Evolutionary conservation across 1,140 invertebrate genomes (phyloP).

Genomic region (Spodoptera litura): DNA sequence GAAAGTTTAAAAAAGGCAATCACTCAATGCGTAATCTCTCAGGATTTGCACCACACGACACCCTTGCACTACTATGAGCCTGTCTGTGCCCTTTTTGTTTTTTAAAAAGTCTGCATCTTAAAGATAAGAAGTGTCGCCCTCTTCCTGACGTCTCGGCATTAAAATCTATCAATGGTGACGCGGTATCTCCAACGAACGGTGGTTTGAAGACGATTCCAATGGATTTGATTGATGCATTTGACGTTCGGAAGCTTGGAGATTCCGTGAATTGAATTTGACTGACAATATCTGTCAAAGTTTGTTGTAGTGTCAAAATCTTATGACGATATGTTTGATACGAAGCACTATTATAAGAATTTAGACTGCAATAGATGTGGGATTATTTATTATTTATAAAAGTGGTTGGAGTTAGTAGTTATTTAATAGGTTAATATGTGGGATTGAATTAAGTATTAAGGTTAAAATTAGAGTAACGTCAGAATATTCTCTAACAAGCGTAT

Average conservation of each 20-base stretch:
- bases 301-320: no score
- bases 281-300: no score
- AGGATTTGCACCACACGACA: conserved; percentile 76
- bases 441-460: no score
- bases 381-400: no score
- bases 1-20: conserved; percentile 81
- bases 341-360: no score
- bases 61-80: conserved; percentile 63
- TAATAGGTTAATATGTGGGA: no score
- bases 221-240: background rate
- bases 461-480: no score
- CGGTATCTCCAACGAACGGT: conserved; percentile 27
- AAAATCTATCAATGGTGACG: conserved; percentile 56
- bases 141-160: conserved; percentile 61
- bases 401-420: no score
- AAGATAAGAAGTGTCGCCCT: conserved; percentile 71
- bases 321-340: no score
- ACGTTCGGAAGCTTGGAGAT: background rate
- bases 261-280: background rate
- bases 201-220: background rate
- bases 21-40: conserved; percentile 84
- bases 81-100: conserved; percentile 66
- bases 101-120: conserved; percentile 77
- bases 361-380: no score
- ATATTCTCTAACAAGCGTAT: background rate